phyloP scores from a whole-genome alignment of 2,888 invertebrate genomes.

The Bhutanitis thaidina region DNA sequence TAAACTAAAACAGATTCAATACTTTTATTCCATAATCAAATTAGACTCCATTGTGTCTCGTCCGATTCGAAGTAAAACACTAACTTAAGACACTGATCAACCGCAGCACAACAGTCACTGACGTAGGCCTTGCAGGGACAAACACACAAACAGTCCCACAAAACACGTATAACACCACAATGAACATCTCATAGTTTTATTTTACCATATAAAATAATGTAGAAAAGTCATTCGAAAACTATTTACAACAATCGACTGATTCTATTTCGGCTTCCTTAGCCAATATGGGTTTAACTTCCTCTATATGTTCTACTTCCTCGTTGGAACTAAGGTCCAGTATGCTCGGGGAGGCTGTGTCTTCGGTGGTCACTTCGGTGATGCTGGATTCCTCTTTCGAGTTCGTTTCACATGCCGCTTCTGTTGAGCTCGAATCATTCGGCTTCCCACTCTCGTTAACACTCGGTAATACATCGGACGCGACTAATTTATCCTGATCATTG shows the following conservation, averaged over 20 bases:
- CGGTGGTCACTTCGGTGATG: slow-evolving; percentile 3
- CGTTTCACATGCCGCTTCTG: slow-evolving; percentile 4
- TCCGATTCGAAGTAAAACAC: not conserved
- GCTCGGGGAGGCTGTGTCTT: not conserved
- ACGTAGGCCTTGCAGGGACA: not conserved
- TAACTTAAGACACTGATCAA: not conserved
- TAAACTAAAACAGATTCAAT: no score
- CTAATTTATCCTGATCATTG: not conserved
- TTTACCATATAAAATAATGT: slow-evolving; percentile 22
- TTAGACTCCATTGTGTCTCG: not conserved
- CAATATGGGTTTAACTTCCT: slow-evolving; percentile 40
- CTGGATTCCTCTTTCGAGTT: slow-evolving; percentile 7
- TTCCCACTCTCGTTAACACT: slow-evolving; percentile 16
- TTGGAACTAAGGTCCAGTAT: not conserved
- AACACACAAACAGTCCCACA: not conserved
- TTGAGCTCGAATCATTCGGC: not conserved
- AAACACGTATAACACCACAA: not conserved
- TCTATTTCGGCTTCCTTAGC: slow-evolving; percentile 27
- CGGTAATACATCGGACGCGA: slow-evolving; percentile 30
- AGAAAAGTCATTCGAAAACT: slow-evolving; percentile 26
- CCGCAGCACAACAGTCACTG: not conserved
- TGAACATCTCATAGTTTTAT: not conserved
- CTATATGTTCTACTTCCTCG: slow-evolving; percentile 10
- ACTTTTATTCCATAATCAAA: not conserved
- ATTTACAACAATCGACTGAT: slow-evolving; percentile 23